Conservation (phyloP, 2,888 invertebrate genomes). For the Rhagonycha fulva region DNA sequence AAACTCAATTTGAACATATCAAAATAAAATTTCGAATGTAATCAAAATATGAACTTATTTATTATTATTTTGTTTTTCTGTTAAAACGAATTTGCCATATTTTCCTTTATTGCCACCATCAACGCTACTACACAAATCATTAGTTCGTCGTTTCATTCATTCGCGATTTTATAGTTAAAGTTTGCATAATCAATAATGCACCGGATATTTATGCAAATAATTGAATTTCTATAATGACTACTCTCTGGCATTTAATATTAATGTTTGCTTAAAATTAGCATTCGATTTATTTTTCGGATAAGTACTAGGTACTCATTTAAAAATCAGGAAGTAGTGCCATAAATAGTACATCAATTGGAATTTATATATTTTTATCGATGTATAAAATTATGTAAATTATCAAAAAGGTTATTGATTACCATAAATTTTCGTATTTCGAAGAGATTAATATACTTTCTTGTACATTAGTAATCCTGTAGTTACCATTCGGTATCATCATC, state of each 20-base stretch:
- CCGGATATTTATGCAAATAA: not conserved
- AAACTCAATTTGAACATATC: not conserved
- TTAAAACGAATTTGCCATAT: not conserved
- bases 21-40: not conserved
- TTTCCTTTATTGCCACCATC: not conserved
- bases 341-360: not conserved
- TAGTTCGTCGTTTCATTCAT: not conserved
- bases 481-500: not conserved
- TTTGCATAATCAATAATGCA: not conserved
- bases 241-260: not conserved
- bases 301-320: not conserved
- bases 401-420: not conserved
- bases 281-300: not conserved
- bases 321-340: not conserved
- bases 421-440: not conserved
- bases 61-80: not conserved
- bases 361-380: not conserved
- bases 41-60: not conserved
- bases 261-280: not conserved
- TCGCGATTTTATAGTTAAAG: not conserved
- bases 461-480: not conserved
- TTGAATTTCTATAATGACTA: not conserved
- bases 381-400: not conserved
- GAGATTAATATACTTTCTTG: not conserved
- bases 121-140: not conserved